Base-by-base conservation (phyloP, 23 tunicate species). In the Phallusia fumigata region DNA sequence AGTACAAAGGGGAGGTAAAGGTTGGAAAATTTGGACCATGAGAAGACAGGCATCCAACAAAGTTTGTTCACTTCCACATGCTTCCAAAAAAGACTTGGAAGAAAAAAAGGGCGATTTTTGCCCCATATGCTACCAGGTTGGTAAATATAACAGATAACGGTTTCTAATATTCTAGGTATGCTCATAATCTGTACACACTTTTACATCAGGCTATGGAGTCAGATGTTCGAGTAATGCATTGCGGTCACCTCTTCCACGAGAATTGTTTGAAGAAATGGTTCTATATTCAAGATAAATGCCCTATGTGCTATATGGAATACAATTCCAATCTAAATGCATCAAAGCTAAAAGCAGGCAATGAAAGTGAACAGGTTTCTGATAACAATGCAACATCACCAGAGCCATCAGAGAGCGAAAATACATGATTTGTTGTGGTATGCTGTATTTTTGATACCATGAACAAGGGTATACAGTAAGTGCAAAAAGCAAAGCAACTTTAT, bases 271-370 rank as follows among this genome's bases (percentile, higher is more conserved):
- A 91, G 69, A 94, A 94, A 64, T 94, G 98, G 98, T 90, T 94
- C 35, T 94, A 90, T 79, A 94, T 94, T 82, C 98, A 94, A 82
- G 98, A 94, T 73, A 85, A 92, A 72, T 94, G 98, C 36, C 98
- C 98, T 0, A 85, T 94, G 94, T 94, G 98, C 47, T 87, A 94
- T 78, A 77, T 88, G 31, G 82, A 89, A 72, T 89, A 84, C 31
- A 76, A 51, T 32, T 35, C 81, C 15, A 58, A 58, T 16, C 16
- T 58, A 24, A 58, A 58, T 24, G 26, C 69, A 21, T 58, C 69
- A 13, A 58, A 58, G 28, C 28, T 58, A 24, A 58, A 58, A 24
- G 69, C 69, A 21, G 69, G 69, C 26, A 58, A 58, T 58, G 69
- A 58, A 58, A 58, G 69, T 13, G 69, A 58, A 58, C 69, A 58